Evolutionary conservation across 2,113 vertebrate species (phyloP).

Genomic region (Antigone vipio): DNA sequence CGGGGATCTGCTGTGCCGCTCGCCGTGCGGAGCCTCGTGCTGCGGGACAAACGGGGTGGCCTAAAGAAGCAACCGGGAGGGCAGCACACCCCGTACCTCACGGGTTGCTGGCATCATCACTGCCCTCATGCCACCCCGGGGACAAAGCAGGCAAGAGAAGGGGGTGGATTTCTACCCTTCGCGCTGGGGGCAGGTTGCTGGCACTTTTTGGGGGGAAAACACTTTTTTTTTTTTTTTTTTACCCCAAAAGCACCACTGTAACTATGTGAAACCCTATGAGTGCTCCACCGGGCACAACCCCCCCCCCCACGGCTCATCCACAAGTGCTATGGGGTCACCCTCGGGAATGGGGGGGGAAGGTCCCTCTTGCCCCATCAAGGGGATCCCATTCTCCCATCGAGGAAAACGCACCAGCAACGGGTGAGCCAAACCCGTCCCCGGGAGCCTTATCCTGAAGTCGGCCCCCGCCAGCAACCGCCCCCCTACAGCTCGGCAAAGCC

Average conservation of each 20-base stretch:
- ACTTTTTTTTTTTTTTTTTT: rapidly evolving
- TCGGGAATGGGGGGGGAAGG: no score
- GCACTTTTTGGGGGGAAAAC: rapidly evolving
- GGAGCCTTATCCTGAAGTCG: conserved; percentile 27
- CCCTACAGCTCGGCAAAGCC: conserved; percentile 17
- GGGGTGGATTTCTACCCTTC: background rate
- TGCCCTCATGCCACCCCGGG: rapidly evolving
- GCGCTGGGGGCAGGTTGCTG: rapidly evolving
- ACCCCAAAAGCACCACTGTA: background rate
- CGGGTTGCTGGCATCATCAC: rapidly evolving
- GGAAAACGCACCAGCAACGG: background rate
- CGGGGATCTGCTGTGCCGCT: conserved; percentile 88
- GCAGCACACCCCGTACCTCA: rapidly evolving
- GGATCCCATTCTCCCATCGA: background rate
- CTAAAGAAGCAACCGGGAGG: rapidly evolving
- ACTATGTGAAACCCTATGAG: rapidly evolving
- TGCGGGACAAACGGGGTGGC: background rate
- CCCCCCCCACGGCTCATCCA: rapidly evolving
- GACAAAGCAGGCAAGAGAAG: rapidly evolving
- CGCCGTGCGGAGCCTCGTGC: conserved; percentile 63
- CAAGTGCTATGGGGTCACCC: background rate
- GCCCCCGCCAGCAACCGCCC: conserved; percentile 33
- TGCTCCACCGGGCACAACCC: background rate
- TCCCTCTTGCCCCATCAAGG: background rate
- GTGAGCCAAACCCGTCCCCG: background rate